phyloP scores from a whole-genome alignment of 2,888 invertebrate species.

The Brenthis ino region DNA sequence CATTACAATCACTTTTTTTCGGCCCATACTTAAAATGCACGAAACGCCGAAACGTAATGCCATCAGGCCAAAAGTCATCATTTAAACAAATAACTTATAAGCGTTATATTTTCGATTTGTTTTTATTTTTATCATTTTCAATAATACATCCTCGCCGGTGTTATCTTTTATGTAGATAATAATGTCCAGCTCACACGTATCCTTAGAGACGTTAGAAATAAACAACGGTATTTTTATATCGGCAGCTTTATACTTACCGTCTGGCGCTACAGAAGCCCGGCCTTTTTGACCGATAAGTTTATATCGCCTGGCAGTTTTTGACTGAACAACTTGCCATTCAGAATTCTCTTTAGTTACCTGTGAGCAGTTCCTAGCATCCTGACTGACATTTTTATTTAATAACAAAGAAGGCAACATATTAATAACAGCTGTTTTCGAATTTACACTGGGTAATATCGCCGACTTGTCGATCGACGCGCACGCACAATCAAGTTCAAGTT shows the following conservation, averaged over 20 bases:
- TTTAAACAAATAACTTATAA: slow-evolving; percentile 30
- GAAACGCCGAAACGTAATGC: slow-evolving; percentile 4
- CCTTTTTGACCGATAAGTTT: too few species aligned
- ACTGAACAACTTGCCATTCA: too few species aligned
- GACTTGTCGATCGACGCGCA: too few species aligned
- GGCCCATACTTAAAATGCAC: background rate
- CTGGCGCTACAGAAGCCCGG: too few species aligned
- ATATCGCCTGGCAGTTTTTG: too few species aligned
- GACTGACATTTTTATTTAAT: too few species aligned
- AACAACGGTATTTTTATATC: background rate
- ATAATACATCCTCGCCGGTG: slow-evolving; percentile 21
- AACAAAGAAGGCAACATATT: too few species aligned
- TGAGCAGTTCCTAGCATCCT: too few species aligned
- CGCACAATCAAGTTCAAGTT: too few species aligned
- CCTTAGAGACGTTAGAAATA: background rate
- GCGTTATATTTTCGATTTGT: slow-evolving; percentile 33
- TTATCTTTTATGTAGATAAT: slow-evolving; percentile 30
- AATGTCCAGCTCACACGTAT: slow-evolving; percentile 27
- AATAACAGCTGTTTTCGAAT: too few species aligned
- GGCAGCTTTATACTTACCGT: background rate
- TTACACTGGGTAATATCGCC: too few species aligned
- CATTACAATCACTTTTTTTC: background rate
- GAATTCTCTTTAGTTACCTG: too few species aligned
- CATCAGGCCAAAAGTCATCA: slow-evolving; percentile 1
- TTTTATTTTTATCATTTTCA: slow-evolving; percentile 34